Base-by-base conservation (phyloP, 2,113 vertebrate genomes). In the Sphyrna mokarran region DNA sequence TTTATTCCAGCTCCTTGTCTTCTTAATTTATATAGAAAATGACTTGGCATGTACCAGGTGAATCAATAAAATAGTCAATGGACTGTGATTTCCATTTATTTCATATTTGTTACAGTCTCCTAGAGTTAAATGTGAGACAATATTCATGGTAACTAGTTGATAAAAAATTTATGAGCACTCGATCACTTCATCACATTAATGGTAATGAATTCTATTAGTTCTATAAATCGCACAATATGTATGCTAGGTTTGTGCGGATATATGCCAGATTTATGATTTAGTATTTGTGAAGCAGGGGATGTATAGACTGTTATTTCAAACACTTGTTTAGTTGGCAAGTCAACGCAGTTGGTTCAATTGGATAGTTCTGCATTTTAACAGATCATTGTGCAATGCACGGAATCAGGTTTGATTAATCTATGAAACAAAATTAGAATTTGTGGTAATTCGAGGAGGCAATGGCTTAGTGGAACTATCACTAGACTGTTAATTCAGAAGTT, bases 31-130 rank as follows among this genome's bases (percentile, higher is more conserved):
- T 93, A 1, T 83, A 40, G 37, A 83, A 43, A 83, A 43, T 93
- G 61, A 20, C 61, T 93, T 93, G 89, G 66, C n/a, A 37, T 37
- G 29, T 40, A 66, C 33, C 89, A 93, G 89, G 89, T n/a, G 9
- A 89, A 58, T 58, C 86, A 89, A 89, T 89, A 93, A 93, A 68
- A 66, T 68, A 93, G 18, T 93, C 89, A n/a, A 66, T 93, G 61
- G 20, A 90, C 61, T 66, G 89, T 22, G 63, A 93, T 93, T 66
- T 93, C 61, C 37, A 93, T 22, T 93, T 93, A 93, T 66, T n/a
- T 93, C 61, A 37, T 23, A 93, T 93, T 93, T 93, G 61, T 66
- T 66, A 93, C 18, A 37, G 18, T 37, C n/a, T 93, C 14, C 33
- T 37, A 66, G 40, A 66, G 87, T 93, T 66, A 23, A 66, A 93